Conservation (phyloP, 1,140 invertebrate genomes). For the Philotrypesis tridentata region DNA sequence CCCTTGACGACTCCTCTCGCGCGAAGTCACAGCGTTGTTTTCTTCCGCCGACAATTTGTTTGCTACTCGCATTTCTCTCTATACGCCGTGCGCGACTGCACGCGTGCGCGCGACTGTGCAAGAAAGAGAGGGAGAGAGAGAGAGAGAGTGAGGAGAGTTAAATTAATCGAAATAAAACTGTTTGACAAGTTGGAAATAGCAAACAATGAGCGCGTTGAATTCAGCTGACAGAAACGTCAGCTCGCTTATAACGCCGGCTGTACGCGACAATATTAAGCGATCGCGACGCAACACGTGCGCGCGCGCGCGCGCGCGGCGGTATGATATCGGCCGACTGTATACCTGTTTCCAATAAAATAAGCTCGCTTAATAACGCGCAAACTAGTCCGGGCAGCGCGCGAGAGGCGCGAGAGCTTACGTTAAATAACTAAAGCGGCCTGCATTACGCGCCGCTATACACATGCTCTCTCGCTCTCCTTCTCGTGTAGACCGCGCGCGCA, state of each 20-base stretch:
- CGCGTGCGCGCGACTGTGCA: background rate
- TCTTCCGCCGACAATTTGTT: background rate
- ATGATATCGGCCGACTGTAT: slow-evolving; percentile 52
- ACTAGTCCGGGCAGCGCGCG: slow-evolving; percentile 47
- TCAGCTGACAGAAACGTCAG: slow-evolving; percentile 18
- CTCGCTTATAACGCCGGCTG: slow-evolving; percentile 15
- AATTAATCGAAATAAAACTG: slow-evolving; percentile 3
- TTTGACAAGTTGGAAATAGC: slow-evolving; percentile 12
- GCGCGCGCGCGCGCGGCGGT: slow-evolving; percentile 7
- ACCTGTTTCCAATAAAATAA: slow-evolving; percentile 61
- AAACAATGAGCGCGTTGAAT: background rate
- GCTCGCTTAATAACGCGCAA: slow-evolving; percentile 57
- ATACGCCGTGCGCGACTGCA: background rate
- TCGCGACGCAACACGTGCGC: slow-evolving; percentile 38
- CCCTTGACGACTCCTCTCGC: background rate
- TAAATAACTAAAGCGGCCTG: slow-evolving; percentile 39
- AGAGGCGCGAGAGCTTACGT: slow-evolving; percentile 41
- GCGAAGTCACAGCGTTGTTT: too few relatives aligned
- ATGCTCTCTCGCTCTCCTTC: background rate
- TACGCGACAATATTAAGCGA: slow-evolving; percentile 45
- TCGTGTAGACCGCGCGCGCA: too few relatives aligned
- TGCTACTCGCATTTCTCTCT: background rate
- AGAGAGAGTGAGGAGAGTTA: too few relatives aligned
- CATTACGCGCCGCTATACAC: slow-evolving; percentile 11
- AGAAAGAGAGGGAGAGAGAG: background rate